phyloP scores from a whole-genome alignment of 2,797 vertebrate genomes.

The Dicrostonyx torquatus region DNA sequence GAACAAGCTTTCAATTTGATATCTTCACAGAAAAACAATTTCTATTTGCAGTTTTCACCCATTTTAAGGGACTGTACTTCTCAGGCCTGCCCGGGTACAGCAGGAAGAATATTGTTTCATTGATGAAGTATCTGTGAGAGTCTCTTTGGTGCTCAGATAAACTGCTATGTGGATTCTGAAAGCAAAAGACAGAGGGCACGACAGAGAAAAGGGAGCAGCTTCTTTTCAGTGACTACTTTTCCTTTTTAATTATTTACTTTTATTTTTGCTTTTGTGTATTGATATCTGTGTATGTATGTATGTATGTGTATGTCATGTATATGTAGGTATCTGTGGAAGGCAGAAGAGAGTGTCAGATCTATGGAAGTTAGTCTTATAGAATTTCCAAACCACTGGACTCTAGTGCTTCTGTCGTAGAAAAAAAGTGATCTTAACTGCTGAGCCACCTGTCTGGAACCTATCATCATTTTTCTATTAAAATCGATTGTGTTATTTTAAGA shows the following conservation, averaged over 20 bases:
- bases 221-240: not conserved
- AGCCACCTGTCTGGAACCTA: not conserved
- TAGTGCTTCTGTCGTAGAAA: not conserved
- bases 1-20: not conserved
- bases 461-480: conserved; percentile 9
- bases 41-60: not conserved
- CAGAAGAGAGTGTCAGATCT: not conserved
- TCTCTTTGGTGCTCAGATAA: not conserved
- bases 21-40: not conserved
- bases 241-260: not conserved
- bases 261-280: not conserved
- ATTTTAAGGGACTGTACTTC: not conserved
- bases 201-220: not conserved
- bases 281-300: not conserved
- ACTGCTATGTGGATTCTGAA: not conserved
- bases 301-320: not conserved
- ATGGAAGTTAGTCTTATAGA: not conserved
- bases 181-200: not conserved
- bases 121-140: not conserved
- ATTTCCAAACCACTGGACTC: not conserved
- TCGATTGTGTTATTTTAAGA: not conserved
- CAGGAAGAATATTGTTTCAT: not conserved
- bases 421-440: not conserved
- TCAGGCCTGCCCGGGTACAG: not conserved
- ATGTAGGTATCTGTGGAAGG: not conserved